These are phyloP conservation scores for Crocallis elinguaria DNA, from an alignment of 2,888 invertebrate genomes.

Conservation along the genomic window DNA sequence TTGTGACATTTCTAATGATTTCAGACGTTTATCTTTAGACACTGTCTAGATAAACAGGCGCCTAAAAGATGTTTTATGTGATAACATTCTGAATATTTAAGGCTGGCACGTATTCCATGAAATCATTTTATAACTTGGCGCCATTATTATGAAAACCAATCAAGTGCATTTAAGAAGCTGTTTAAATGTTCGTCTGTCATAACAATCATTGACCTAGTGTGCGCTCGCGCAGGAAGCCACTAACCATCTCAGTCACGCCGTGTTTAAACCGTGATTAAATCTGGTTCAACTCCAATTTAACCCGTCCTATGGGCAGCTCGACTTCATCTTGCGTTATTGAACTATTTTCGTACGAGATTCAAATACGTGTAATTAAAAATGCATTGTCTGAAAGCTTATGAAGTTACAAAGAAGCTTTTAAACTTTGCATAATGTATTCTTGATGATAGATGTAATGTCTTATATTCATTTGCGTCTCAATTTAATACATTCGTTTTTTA, in stretches of 20 bases:
- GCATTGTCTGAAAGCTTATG: conserved; percentile 1
- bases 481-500: not conserved
- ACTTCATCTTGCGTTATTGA: conserved; percentile 21
- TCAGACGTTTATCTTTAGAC: too few relatives aligned
- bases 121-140: too few relatives aligned
- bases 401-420: not conserved
- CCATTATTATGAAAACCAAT: too few relatives aligned
- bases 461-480: not conserved
- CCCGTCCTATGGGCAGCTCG: conserved; percentile 41
- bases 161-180: not conserved
- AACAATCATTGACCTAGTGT: conserved; percentile 61
- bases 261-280: conserved; percentile 75
- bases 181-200: not conserved
- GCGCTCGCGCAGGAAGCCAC: conserved; percentile 71
- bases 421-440: conserved; percentile 1
- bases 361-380: conserved; percentile 15
- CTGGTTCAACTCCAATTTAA: conserved; percentile 64
- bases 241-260: conserved; percentile 66
- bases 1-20: too few relatives aligned
- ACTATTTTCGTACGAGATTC: conserved; percentile 17
- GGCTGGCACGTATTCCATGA: too few relatives aligned
- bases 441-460: not conserved
- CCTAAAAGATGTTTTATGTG: too few relatives aligned
- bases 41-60: too few relatives aligned
- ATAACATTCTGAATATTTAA: too few relatives aligned